Evolutionary conservation across 2,888 invertebrate genomes (phyloP).

Genomic region (Aethes cnicana): DNA sequence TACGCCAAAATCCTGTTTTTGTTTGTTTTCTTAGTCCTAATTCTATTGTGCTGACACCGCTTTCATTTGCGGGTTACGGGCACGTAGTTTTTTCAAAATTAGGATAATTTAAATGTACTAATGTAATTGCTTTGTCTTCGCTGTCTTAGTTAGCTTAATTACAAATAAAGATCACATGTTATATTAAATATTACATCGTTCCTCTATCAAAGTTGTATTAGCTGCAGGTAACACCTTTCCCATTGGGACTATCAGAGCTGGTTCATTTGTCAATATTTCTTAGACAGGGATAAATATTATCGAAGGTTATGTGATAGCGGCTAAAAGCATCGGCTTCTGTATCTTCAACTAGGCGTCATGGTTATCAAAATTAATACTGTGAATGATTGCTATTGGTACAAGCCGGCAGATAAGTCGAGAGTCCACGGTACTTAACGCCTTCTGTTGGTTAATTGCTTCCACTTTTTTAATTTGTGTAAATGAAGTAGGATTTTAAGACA

Average conservation of each 20-base stretch:
- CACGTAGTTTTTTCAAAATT: conserved; percentile 41
- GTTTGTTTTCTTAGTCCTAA: conserved; percentile 77
- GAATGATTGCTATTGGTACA: conserved; percentile 65
- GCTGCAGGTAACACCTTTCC: conserved; percentile 54
- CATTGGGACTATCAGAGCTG: conserved; percentile 49
- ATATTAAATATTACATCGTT: neutral
- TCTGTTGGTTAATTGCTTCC: conserved; percentile 39
- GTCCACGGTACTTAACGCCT: conserved; percentile 33
- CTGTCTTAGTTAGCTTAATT: too few relatives aligned
- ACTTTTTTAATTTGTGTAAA: conserved; percentile 23
- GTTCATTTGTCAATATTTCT: conserved; percentile 65
- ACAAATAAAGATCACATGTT: too few relatives aligned
- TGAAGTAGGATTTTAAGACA: neutral
- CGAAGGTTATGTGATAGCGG: conserved; percentile 60
- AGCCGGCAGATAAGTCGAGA: conserved; percentile 56
- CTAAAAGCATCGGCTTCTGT: conserved; percentile 77
- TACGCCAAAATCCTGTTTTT: conserved; percentile 79
- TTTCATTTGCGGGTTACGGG: conserved; percentile 39
- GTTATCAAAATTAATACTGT: conserved; percentile 76
- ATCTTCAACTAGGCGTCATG: conserved; percentile 67
- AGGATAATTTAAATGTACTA: too few relatives aligned
- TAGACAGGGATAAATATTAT: conserved; percentile 51
- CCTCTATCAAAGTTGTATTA: conserved; percentile 36
- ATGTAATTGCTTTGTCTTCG: too few relatives aligned
- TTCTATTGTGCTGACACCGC: conserved; percentile 55